Evolutionary conservation across 2,113 vertebrate species (phyloP).

Genomic region (Datnioides undecimradiatus): DNA sequence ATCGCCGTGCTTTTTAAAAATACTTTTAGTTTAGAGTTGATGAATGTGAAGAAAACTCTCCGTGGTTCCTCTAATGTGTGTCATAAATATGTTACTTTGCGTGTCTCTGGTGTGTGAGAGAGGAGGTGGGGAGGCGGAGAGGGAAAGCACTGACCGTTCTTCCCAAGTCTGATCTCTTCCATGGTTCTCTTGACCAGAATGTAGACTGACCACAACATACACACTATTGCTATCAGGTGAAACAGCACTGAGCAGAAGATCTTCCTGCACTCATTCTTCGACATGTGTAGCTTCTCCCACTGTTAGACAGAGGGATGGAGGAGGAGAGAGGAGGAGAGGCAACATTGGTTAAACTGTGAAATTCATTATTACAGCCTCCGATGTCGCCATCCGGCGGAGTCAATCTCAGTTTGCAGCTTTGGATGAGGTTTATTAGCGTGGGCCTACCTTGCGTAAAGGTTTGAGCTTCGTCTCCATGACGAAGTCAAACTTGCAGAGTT

Average conservation of each 20-base stretch:
- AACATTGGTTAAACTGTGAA: background rate
- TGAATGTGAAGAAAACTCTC: background rate
- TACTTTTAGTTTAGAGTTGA: background rate
- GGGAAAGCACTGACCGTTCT: slow-evolving; percentile 86
- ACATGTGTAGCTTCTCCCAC: slow-evolving; percentile 99
- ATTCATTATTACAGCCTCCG: background rate
- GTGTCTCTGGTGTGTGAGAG: slow-evolving; percentile 36
- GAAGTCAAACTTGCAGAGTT: slow-evolving; percentile 99
- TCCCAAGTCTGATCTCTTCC: slow-evolving; percentile 93
- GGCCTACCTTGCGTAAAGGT: slow-evolving; percentile 90
- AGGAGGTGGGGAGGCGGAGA: background rate
- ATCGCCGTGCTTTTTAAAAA: background rate
- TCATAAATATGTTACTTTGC: background rate
- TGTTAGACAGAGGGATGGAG: slow-evolving; percentile 61
- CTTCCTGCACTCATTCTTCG: slow-evolving; percentile 92
- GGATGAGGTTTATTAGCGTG: background rate
- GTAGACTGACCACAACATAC: slow-evolving; percentile 95
- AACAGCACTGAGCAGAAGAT: slow-evolving; percentile 95
- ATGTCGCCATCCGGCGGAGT: too few species aligned
- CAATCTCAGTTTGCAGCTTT: background rate
- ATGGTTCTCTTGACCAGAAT: slow-evolving; percentile 90
- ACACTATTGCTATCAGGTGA: slow-evolving; percentile 93
- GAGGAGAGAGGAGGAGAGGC: background rate
- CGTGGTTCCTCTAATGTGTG: background rate
- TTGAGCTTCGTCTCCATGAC: slow-evolving; percentile 99